Evolutionary conservation across 2,888 invertebrate species (phyloP), one percentile per base, ranked within the genome.

Genomic region (Beris morrisii): DNA sequence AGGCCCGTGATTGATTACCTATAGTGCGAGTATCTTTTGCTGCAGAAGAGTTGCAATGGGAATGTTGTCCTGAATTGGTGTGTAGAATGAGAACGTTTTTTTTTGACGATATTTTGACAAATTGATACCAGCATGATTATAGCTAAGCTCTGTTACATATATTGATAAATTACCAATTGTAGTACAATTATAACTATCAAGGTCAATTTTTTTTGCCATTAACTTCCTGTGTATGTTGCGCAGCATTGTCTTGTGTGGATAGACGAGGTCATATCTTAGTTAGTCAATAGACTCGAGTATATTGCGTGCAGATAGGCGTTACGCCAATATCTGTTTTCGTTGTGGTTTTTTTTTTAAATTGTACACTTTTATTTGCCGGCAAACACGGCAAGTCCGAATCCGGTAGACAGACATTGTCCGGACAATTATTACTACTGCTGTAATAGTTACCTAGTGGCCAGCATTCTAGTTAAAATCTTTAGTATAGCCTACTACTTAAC

Each of bases 381-480:
- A 38, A 61, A 7, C 22, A 6, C 13, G 61, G 5, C 52, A 61
- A 50, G 50, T 43, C 22, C 59, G 22, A 22, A 45, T 61, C 50
- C 50, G 22, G 50, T 38, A 58, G 7, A 56, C 44, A 28, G 30
- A 58, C 57, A 53, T 53, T 53, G 53, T 53, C 30, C 53, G 11
- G 31, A 53, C 53, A 30, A 31, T 53, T 52, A 53, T 22, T 22
- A 22, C 22, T 22, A 38, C 9, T 38, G 38, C 38, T 38, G 38
- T 65, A 61, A 61, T 64, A 66, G 68, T 68, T 66, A 68, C 68
- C 68, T 63, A 66, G 66, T 68, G 68, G 68, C 66, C 64, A 68
- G 68, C 54, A 66, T 68, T 66, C 64, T 68, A 56, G 52, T 50
- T 61, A 46, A 45, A 44, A 53, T 61, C 13, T 15, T 50, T 61